A percentile compares a stretch with the other conserved stretches of the same genome.
These are phyloP conservation scores for Tursiops truncatus DNA, from an alignment of 2,113 vertebrate genomes.

Conservation along the genomic window DNA sequence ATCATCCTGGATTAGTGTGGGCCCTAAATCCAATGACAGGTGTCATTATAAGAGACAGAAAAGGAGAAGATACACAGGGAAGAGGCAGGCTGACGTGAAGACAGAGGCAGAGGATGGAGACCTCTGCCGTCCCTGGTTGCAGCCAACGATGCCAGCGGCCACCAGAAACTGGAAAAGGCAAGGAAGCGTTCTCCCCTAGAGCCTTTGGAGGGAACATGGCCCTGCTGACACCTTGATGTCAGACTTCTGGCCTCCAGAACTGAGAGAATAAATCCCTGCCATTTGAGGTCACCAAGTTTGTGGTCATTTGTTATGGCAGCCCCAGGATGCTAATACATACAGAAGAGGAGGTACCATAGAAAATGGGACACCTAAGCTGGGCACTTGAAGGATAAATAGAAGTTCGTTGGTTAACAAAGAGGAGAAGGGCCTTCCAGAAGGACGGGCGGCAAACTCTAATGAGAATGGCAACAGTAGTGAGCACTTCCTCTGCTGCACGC, in stretches of 20 bases:
- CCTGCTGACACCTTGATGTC: background rate
- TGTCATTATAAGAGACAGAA: background rate
- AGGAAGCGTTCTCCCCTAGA: fast-evolving
- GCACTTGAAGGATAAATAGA: background rate
- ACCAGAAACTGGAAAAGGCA: background rate
- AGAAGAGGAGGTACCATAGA: background rate
- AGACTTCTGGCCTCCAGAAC: background rate
- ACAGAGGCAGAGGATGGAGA: background rate
- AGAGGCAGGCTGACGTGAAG: background rate
- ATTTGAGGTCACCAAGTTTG: background rate
- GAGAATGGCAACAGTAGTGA: fast-evolving
- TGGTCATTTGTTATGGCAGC: background rate
- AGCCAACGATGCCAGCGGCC: fast-evolving
- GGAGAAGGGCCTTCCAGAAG: background rate
- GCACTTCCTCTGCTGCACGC: fast-evolving
- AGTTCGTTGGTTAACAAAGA: background rate
- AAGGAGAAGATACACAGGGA: background rate
- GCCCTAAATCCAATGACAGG: background rate
- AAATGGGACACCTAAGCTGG: background rate
- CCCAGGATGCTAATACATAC: background rate
- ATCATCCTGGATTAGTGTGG: background rate
- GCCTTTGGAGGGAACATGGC: background rate
- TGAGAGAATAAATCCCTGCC: background rate
- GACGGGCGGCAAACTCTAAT: fast-evolving
- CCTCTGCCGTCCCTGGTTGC: no score